Conservation (phyloP, 1,140 invertebrate species). For the Megalopta genalis region DNA sequence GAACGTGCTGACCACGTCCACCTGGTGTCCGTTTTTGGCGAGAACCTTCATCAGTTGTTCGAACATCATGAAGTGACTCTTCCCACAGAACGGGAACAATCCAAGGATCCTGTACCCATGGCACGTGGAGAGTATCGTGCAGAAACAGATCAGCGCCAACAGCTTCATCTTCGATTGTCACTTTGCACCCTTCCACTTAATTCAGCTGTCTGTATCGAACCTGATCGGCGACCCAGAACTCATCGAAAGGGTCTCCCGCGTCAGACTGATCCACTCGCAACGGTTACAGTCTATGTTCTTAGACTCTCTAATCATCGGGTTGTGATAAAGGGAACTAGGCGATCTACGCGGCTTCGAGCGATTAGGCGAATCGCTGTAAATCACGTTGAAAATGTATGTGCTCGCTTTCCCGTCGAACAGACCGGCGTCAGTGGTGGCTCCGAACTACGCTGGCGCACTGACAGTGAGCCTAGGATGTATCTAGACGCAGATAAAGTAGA, state of each 20-base stretch:
- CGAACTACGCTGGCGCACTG: background rate
- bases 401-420: background rate
- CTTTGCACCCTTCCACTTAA: too few relatives aligned
- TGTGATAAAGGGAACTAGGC: too few relatives aligned
- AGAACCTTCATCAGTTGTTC: constrained; percentile 80
- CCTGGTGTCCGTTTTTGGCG: constrained; percentile 80
- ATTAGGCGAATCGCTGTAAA: too few relatives aligned
- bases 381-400: constrained; percentile 59
- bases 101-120: constrained; percentile 69
- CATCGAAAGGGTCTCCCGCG: too few relatives aligned
- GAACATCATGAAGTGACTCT: constrained; percentile 82
- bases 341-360: too few relatives aligned
- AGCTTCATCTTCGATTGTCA: constrained; percentile 40
- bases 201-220: too few relatives aligned
- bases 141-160: background rate
- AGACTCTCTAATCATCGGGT: too few relatives aligned
- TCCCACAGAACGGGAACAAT: constrained; percentile 78
- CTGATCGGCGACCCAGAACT: too few relatives aligned
- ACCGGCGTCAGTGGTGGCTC: too few relatives aligned
- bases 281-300: too few relatives aligned
- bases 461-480: background rate
- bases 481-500: background rate
- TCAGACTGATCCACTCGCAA: too few relatives aligned
- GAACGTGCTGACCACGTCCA: constrained; percentile 81
- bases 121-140: constrained; percentile 19